Conservation (phyloP, 2,797 vertebrate genomes). For the Philypnodon macrostomus region DNA sequence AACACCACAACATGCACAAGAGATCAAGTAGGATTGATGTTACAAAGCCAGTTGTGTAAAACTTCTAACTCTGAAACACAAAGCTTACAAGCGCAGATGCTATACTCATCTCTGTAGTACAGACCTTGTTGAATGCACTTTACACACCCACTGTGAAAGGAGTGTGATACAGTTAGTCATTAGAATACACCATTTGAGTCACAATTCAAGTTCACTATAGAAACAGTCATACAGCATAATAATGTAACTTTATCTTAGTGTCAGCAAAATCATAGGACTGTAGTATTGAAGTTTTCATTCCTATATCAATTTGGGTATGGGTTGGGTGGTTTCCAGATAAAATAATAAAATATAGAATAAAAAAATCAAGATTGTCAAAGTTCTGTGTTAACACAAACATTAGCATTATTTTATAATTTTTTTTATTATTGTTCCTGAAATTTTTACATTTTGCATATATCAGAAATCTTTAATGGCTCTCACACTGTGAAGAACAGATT, state of each 20-base stretch:
- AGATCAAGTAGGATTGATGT: neutral
- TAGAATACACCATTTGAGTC: conserved; percentile 16
- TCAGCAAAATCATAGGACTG: too few relatives aligned
- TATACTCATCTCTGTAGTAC: conserved; percentile 24
- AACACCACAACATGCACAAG: neutral
- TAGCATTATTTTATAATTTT: conserved; percentile 3
- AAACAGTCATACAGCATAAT: neutral
- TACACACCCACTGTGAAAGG: neutral
- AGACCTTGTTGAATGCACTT: conserved; percentile 11
- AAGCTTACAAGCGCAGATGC: too few relatives aligned
- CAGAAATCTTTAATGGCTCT: conserved; percentile 9
- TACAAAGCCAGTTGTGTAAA: neutral
- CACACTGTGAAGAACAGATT: conserved; percentile 9
- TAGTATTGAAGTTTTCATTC: neutral
- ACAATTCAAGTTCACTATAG: conserved; percentile 9
- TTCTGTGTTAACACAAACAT: conserved; percentile 5
- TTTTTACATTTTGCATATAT: conserved; percentile 1
- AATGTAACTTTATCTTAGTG: too few relatives aligned
- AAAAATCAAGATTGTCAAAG: too few relatives aligned
- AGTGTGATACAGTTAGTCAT: conserved; percentile 26
- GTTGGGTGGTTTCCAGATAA: neutral
- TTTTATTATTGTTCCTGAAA: conserved; percentile 10
- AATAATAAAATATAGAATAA: too few relatives aligned
- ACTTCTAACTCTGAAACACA: neutral
- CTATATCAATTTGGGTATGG: conserved; percentile 1